Conservation (phyloP, 2,797 vertebrate genomes). For the Anisognathus igniventris region DNA sequence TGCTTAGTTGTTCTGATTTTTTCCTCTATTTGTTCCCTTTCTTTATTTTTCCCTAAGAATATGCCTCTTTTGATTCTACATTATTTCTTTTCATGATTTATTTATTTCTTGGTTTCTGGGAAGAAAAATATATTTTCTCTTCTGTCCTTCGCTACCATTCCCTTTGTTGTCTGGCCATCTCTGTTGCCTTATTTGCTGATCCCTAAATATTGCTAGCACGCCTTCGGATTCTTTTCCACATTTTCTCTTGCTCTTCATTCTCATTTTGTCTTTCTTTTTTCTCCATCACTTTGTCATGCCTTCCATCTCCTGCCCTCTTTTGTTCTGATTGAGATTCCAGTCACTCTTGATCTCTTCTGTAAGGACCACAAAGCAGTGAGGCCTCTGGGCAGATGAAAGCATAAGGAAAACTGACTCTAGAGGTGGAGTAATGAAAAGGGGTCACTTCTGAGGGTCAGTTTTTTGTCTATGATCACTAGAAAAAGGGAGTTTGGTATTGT, state of each 20-base stretch:
- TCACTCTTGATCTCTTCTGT: background rate
- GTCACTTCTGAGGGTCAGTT: background rate
- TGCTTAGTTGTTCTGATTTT: background rate
- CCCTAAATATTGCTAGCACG: background rate
- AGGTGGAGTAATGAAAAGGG: background rate
- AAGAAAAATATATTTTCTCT: background rate
- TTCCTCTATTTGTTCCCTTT: background rate
- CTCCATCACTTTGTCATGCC: background rate
- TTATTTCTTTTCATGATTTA: background rate
- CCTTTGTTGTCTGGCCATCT: background rate
- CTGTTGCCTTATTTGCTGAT: background rate
- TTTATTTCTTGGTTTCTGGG: background rate
- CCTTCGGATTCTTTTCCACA: background rate
- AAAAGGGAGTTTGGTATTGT: background rate
- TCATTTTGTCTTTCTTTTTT: background rate
- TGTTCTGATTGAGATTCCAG: slow-evolving; percentile 20
- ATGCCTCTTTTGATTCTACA: background rate
- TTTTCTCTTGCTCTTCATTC: background rate
- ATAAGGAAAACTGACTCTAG: background rate
- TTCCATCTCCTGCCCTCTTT: background rate
- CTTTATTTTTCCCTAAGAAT: background rate
- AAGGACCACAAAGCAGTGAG: background rate
- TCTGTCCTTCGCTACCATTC: background rate
- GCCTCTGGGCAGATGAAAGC: background rate
- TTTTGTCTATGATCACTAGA: background rate